phyloP scores from a whole-genome alignment of 2,113 vertebrate species.

The Toxostoma redivivum region DNA sequence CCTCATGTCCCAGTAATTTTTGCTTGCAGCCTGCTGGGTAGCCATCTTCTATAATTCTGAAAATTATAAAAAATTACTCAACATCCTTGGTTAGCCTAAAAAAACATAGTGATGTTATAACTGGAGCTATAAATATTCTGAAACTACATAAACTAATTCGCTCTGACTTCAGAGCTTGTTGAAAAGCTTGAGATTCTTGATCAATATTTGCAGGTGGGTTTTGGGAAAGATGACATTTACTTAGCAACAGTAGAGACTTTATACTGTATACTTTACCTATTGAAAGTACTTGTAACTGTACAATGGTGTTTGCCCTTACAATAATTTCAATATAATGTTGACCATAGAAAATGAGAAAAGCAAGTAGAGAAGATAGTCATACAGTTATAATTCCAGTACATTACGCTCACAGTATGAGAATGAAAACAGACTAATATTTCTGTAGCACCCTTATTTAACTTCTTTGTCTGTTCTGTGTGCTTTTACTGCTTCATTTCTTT shows the following conservation, averaged over 20 bases:
- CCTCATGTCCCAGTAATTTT: not conserved
- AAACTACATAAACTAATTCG: constrained; percentile 22
- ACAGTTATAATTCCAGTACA: constrained; percentile 24
- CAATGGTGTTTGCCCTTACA: constrained; percentile 52
- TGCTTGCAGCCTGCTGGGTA: not conserved
- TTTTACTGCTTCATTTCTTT: not conserved
- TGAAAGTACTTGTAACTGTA: constrained; percentile 51
- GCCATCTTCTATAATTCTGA: not conserved
- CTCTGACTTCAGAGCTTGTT: not conserved
- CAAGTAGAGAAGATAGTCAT: constrained; percentile 38
- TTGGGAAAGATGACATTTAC: constrained; percentile 53
- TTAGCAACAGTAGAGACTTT: constrained; percentile 60
- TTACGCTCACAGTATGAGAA: not conserved
- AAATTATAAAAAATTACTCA: not conserved
- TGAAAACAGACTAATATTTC: constrained; percentile 16
- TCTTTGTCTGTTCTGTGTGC: not conserved
- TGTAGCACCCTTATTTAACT: constrained; percentile 17
- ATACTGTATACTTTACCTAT: constrained; percentile 55
- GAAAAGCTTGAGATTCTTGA: constrained; percentile 49
- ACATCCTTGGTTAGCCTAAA: not conserved
- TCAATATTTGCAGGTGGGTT: constrained; percentile 66
- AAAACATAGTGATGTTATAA: not conserved
- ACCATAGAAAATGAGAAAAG: constrained; percentile 67
- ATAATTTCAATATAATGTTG: constrained; percentile 60
- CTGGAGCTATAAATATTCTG: not conserved